Percentiles rank a stretch among this genome's conserved stretches.
phyloP scores from a whole-genome alignment of 2,888 invertebrate species.

The Pegoplata infirma region DNA sequence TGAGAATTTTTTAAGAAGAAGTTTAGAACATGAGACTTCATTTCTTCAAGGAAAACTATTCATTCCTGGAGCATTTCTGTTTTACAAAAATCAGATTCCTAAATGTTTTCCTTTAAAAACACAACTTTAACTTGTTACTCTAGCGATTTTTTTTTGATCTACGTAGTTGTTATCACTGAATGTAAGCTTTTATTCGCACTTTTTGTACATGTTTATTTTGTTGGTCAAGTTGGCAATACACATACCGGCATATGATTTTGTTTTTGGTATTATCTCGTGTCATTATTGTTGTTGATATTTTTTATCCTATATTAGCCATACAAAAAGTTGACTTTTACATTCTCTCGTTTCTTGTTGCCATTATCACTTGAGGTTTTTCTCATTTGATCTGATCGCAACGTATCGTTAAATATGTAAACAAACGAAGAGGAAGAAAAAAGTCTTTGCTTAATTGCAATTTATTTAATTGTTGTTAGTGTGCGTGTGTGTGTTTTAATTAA shows the following conservation, averaged over 20 bases:
- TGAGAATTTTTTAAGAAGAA: too few relatives aligned
- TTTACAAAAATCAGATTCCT: too few relatives aligned
- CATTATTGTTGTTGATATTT: too few relatives aligned
- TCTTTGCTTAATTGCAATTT: conserved; percentile 43
- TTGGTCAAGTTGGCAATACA: neutral
- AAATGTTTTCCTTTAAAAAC: too few relatives aligned
- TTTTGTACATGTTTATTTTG: neutral
- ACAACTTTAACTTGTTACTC: too few relatives aligned
- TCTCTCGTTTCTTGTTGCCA: neutral
- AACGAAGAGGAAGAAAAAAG: conserved; percentile 8
- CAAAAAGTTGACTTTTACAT: too few relatives aligned
- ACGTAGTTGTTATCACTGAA: neutral
- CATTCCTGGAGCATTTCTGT: too few relatives aligned
- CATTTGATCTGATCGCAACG: neutral
- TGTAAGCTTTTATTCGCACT: neutral
- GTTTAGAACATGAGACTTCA: too few relatives aligned
- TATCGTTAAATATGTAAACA: neutral
- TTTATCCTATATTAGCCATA: neutral
- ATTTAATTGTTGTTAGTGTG: conserved; percentile 11
- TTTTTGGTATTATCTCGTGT: neutral
- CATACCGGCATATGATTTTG: neutral
- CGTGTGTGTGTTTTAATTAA: conserved; percentile 23
- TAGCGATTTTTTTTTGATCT: too few relatives aligned
- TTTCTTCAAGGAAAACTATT: too few relatives aligned
- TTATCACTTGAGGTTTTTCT: neutral